phyloP scores from a whole-genome alignment of 2,113 vertebrate species.

The Erythrocebus patas region DNA sequence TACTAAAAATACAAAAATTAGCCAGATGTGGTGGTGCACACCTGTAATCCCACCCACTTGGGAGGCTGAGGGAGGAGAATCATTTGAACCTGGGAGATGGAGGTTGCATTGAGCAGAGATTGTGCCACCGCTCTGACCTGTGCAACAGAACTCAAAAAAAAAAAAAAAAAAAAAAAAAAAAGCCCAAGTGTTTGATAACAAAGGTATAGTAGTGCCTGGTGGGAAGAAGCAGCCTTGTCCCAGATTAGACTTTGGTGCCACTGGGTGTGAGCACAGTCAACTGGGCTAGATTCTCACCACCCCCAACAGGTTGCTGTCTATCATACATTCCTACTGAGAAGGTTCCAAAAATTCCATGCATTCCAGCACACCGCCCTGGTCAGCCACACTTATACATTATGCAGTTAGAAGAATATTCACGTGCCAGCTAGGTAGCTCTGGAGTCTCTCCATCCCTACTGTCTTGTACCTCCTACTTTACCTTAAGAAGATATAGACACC shows the following conservation, averaged over 20 bases:
- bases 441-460: neutral
- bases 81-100: too few relatives aligned
- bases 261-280: neutral
- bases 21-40: too few relatives aligned
- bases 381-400: neutral
- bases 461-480: neutral
- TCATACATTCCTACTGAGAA: slow-evolving; percentile 46
- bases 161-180: neutral
- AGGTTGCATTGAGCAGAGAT: too few relatives aligned
- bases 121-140: too few relatives aligned
- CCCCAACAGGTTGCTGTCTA: slow-evolving; percentile 18
- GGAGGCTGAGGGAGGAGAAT: too few relatives aligned
- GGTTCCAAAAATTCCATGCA: slow-evolving; percentile 48
- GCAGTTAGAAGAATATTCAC: neutral
- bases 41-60: too few relatives aligned
- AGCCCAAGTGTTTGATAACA: neutral
- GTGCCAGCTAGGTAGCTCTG: neutral
- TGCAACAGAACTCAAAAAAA: too few relatives aligned
- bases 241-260: neutral
- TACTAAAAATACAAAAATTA: too few relatives aligned
- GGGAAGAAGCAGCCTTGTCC: neutral
- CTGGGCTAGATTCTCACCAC: neutral
- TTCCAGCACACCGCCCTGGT: slow-evolving; percentile 25
- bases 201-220: neutral
- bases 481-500: neutral